A percentile compares a stretch with the other conserved stretches of the same genome.
phyloP scores from a whole-genome alignment of 2,113 vertebrate species.

The Riparia riparia region DNA sequence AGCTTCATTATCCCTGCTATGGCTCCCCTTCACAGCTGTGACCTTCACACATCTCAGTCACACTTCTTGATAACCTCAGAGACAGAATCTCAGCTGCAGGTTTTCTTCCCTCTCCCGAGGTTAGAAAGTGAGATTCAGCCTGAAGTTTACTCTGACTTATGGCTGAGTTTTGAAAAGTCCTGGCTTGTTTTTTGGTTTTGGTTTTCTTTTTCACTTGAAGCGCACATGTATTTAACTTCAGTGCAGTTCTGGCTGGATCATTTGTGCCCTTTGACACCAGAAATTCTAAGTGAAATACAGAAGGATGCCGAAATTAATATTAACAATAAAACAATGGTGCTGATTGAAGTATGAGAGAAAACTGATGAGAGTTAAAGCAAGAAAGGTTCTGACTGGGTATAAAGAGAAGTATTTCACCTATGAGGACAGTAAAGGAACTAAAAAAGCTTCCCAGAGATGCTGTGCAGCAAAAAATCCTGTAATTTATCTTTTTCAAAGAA shows the following conservation, averaged over 20 bases:
- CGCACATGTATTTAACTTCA: background rate
- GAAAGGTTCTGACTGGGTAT: fast-evolving
- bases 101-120: background rate
- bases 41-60: constrained; percentile 30
- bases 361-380: background rate
- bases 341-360: background rate
- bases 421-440: background rate
- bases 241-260: background rate
- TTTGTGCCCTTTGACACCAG: background rate
- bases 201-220: background rate
- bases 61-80: background rate
- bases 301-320: background rate
- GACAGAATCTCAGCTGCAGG: background rate
- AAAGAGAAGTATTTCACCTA: background rate
- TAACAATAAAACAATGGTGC: background rate
- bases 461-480: background rate
- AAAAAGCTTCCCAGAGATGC: background rate
- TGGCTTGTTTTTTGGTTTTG: background rate
- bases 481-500: background rate
- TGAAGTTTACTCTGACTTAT: background rate
- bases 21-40: background rate
- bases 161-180: background rate
- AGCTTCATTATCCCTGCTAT: background rate
- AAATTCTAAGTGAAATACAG: background rate
- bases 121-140: background rate